These are phyloP conservation scores for Catamblyrhynchus diadema DNA, from an alignment of 2,797 vertebrate genomes.

Conservation along the genomic window DNA sequence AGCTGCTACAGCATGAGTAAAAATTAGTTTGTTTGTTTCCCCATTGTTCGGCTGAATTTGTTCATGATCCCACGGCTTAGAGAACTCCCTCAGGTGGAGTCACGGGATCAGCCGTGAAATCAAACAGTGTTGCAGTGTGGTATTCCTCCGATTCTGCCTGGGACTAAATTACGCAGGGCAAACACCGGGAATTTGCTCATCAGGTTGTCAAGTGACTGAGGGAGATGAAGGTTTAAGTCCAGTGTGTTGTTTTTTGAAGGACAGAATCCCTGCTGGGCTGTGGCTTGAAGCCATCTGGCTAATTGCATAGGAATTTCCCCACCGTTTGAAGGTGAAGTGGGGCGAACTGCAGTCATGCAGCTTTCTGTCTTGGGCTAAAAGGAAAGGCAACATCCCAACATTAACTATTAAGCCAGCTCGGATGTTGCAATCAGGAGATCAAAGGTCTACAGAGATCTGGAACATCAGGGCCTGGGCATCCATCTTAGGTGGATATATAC, in stretches of 20 bases:
- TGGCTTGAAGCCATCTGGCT: background rate
- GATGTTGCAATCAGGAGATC: constrained; percentile 28
- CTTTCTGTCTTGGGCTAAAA: background rate
- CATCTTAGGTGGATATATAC: background rate
- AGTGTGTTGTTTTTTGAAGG: background rate
- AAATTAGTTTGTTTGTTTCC: background rate
- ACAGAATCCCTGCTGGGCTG: background rate
- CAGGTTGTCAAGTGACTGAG: background rate
- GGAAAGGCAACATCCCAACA: constrained; percentile 7
- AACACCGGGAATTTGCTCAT: background rate
- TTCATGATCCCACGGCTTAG: background rate
- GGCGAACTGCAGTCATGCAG: background rate
- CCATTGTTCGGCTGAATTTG: background rate
- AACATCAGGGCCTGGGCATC: background rate
- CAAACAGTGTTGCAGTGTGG: background rate
- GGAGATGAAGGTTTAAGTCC: background rate
- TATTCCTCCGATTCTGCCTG: background rate
- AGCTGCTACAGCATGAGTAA: background rate
- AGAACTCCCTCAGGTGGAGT: background rate
- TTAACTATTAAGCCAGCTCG: constrained; percentile 53
- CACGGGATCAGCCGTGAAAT: background rate
- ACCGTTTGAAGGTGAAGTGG: background rate
- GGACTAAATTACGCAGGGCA: background rate
- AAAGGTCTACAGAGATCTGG: constrained; percentile 31
- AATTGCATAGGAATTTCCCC: constrained; percentile 2